phyloP scores from a whole-genome alignment of 1,140 invertebrate species.

The Drosophila fuyamai region DNA sequence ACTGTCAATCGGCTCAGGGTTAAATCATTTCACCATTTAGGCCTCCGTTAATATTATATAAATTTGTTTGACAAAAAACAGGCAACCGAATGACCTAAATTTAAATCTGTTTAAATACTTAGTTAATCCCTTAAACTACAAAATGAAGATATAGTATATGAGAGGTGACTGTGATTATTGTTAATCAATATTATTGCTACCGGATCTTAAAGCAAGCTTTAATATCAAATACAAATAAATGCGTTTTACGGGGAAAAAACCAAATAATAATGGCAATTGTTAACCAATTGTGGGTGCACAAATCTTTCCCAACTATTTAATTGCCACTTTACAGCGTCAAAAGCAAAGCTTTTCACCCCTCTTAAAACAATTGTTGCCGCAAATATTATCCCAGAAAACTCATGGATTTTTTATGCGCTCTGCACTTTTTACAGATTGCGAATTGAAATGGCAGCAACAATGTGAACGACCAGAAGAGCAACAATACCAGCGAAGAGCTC shows the following conservation, averaged over 20 bases:
- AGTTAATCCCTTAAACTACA: background rate
- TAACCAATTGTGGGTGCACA: conserved; percentile 5
- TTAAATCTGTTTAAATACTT: background rate
- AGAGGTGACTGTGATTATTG: background rate
- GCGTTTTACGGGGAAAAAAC: no score
- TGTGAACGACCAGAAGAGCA: conserved; percentile 38
- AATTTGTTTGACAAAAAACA: background rate
- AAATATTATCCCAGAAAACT: conserved; percentile 27
- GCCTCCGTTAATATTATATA: background rate
- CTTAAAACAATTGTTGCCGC: conserved; percentile 30
- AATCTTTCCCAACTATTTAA: conserved; percentile 20
- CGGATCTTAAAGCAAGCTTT: background rate
- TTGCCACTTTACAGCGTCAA: conserved; percentile 23
- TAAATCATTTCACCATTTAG: background rate
- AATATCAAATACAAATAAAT: background rate
- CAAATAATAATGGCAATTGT: conserved; percentile 1
- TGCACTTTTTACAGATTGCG: conserved; percentile 57
- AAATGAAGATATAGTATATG: background rate
- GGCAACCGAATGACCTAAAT: no score
- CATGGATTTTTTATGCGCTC: conserved; percentile 8
- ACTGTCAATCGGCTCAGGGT: background rate
- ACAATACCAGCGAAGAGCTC: conserved; percentile 12
- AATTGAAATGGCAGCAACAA: conserved; percentile 65
- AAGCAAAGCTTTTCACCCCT: conserved; percentile 3
- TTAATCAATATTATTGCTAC: no score